Evolutionary conservation across 2,113 vertebrate genomes (phyloP), one percentile per base, ranked within the genome.

Genomic region (Lutjanus erythropterus): DNA sequence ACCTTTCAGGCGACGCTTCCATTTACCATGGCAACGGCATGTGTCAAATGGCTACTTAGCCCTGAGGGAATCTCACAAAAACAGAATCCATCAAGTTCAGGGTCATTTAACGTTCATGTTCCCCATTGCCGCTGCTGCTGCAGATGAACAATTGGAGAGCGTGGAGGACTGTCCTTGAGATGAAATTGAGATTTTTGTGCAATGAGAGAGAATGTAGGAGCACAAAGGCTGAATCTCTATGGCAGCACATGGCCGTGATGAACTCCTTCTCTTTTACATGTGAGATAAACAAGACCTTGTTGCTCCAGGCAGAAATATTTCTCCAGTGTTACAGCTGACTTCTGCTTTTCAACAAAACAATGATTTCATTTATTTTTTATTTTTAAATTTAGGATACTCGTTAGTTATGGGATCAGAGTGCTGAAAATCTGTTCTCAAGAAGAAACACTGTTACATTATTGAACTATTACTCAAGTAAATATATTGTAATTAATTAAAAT

Each of bases 61-160:
- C 88, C 82, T n/a, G 70, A 67, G 86, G 88, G 86, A 77, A 70
- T 81, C 65, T 91, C 81, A 70, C 50, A 71, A 82, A 86, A 90
- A 84, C 78, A 77, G 75, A 85, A 90, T 90, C 80, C 85, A 90
- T 90, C 90, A 94, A 86, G 86, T 85, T 90, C 76, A 89, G 89
- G 91, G 88, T 91, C 88, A 89, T 92, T 92, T 87, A 86, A 75
- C 39, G 76, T 88, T 83, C 87, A 80, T 59, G 69, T 83, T 77
- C 58, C 29, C 69, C 78, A 58, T 76, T 79, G 31, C 49, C 41
- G 27, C 73, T 18, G 55, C 73, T 18, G 55, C 47, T 53, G 69
- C 79, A 77, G 74, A 88, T 88, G 87, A 93, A 86, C 82, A 85
- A 75, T 80, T 78, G 68, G 59, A 79, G 84, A 46, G 70, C 10